Evolutionary conservation across 2,888 invertebrate species (phyloP), one percentile per base, ranked within the genome.

Genomic region (Andricus curvator): DNA sequence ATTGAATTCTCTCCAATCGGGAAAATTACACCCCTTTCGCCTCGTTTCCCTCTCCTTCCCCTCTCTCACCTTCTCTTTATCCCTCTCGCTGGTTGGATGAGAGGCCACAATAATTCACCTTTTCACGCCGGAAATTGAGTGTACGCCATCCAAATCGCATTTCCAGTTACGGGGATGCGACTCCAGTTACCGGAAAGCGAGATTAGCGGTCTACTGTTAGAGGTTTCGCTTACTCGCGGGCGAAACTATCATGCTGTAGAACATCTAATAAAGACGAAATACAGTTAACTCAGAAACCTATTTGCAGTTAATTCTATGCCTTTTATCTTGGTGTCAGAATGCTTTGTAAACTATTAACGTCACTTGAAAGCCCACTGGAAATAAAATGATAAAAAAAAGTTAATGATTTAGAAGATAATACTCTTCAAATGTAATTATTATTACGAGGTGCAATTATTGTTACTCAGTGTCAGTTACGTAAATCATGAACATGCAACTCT

Each of bases 171-270:
- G 74, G 37, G 41, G 67, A 67, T 67, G 70, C 33, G 74, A 74
- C 33, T 68, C 68, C 17, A 25, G 74, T 51, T 74, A 74, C 74
- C 37, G 74, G 56, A 89, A 90, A 89, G 89, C 86, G 84, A 84
- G 82, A 87, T 85, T 89, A 89, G 90, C 90, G 88, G 88, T 86
- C 83, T 81, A 86, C 82, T 90, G 89, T 88, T 89, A 89, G 89
- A 89, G 84, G 82, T 84, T 74, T 56, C 20, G 56, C 33, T n/a
- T 56, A 74, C 74, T 22, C 20, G 70, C 51, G 29, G 25, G 9
- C 29, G 17, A 51, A 70, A 74, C 74, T 74, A 56, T 74, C 37
- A 41, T 37, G 67, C n/a, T 41, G 37, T 5, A 22, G 41, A 67
- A 20, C 37, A 41, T 64, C 64, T 64, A 64, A 25, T 67, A 67